Evolutionary conservation across 2,888 invertebrate species (phyloP), one percentile per base, ranked within the genome.

Genomic region (Lumbricus terrestris): DNA sequence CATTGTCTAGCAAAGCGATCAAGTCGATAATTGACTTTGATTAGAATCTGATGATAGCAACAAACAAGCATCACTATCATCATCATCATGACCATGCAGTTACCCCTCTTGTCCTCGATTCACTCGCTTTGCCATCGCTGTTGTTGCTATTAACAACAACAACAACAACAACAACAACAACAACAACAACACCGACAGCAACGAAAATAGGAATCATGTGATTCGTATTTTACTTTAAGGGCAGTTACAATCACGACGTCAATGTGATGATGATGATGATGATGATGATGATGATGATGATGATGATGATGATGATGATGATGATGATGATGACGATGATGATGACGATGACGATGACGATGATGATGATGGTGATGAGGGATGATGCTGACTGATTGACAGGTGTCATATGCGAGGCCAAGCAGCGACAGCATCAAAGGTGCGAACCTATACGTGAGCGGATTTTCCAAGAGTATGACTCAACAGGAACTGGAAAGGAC

Each of bases 341-440:
- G 42, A n/a, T 13, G 69, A 33, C 38, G 35, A 4, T 5, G 89
- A 89, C 69, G 69, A 89, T 33, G 82, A 89, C 8, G 16, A 89
- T 20, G 40, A 83, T n/a, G 38, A 85, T 29, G 85, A 90, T 23
- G n/a, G 85, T 29, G 90, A 83, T 16, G 85, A 38, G n/a, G 90
- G 13, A 4, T 38, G 42, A 85, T 83, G 83, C 16, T 37, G 83
- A 85, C 33, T 40, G 90, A 90, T 83, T 85, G 35, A 93, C 94
- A 95, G 95, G 95, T 95, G 89, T 95, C 95, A 91, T 93, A 94
- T 93, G 95, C 95, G 92, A 94, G 95, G 92, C 95, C 95, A 90
- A 95, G 95, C 93, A 94, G 95, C 93, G 95, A 95, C 93, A 94
- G 94, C 92, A 95, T 95, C 92, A 95, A 95, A 93, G 95, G 94